Evolutionary conservation across 1,140 invertebrate genomes (phyloP).

Genomic region (Thaumatotibia leucotreta): DNA sequence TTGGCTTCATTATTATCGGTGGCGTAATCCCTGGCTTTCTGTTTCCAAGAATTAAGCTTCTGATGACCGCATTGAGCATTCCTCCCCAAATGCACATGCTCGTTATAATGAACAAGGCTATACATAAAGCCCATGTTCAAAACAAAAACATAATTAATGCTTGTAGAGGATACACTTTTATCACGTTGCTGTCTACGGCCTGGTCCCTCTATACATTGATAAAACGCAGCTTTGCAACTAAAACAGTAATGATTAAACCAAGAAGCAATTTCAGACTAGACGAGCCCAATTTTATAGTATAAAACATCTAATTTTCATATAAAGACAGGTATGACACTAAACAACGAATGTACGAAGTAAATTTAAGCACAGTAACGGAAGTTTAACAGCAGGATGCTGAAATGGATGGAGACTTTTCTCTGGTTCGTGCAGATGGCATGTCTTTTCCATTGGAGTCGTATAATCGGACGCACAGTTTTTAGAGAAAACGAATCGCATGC

Average conservation of each 20-base stretch:
- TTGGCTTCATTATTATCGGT: slow-evolving; percentile 2
- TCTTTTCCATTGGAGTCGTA: slow-evolving; percentile 41
- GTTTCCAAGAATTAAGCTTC: not conserved
- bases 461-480: slow-evolving; percentile 30
- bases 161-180: not conserved
- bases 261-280: no score
- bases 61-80: not conserved
- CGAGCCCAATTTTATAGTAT: no score
- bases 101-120: not conserved
- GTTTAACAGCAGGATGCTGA: not conserved
- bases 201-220: not conserved
- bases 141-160: not conserved
- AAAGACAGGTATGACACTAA: no score
- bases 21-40: not conserved
- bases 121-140: not conserved
- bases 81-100: slow-evolving; percentile 5
- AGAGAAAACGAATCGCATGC: slow-evolving; percentile 17
- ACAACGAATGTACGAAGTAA: no score
- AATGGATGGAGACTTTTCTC: slow-evolving; percentile 8
- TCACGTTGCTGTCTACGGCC: not conserved
- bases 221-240: not conserved
- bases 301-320: no score
- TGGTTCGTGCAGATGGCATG: slow-evolving; percentile 37
- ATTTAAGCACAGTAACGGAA: no score
- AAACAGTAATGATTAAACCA: not conserved